Percentiles rank a stretch among this genome's conserved stretches.
Conservation (phyloP, 2,113 vertebrate species). For the Thalassarche chlororhynchos region DNA sequence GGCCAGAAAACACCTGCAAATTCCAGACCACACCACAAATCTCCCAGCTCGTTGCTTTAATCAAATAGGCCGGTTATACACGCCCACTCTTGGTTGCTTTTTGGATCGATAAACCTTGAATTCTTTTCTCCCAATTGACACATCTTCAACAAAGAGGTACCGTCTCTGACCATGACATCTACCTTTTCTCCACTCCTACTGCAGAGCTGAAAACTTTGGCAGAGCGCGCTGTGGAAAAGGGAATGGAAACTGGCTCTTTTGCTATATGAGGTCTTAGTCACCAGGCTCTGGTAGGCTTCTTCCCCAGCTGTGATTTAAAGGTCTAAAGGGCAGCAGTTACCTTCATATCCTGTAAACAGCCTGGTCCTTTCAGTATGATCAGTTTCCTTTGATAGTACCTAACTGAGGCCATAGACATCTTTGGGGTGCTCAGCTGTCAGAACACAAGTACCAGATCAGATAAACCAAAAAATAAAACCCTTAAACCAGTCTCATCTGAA, state of each 20-base stretch:
- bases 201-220: not conserved
- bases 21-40: not conserved
- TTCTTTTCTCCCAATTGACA: not conserved
- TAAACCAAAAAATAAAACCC: not conserved
- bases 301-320: not conserved
- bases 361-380: not conserved
- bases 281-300: not conserved
- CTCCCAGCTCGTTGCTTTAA: not conserved
- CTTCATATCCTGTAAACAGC: not conserved
- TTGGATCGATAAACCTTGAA: not conserved
- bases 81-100: accelerated
- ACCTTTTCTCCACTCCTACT: not conserved
- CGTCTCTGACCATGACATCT: not conserved
- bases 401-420: not conserved
- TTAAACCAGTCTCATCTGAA: not conserved
- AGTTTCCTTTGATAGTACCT: not conserved
- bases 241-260: not conserved
- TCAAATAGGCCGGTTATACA: not conserved
- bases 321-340: not conserved
- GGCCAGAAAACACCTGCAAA: not conserved
- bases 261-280: not conserved
- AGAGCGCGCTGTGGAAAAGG: not conserved
- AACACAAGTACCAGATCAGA: not conserved
- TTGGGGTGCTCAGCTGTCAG: not conserved
- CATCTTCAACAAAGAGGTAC: not conserved